Base-by-base conservation (phyloP, 1,140 invertebrate genomes). In the Diabrotica virgifera region DNA sequence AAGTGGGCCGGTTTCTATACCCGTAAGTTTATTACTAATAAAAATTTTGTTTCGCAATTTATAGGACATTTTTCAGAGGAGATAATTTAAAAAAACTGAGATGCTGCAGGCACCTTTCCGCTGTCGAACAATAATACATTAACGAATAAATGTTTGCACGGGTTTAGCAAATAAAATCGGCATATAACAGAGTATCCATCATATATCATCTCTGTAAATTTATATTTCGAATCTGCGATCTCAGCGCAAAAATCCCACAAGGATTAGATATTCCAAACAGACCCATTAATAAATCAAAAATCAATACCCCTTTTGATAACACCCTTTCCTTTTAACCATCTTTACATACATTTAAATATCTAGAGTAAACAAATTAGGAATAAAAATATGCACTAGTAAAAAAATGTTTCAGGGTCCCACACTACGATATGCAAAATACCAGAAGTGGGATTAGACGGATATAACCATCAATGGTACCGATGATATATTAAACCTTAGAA, bases 211-310 rank as follows among this genome's bases (percentile, higher is more conserved):
- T 24, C 24, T 24, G 24, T 24, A 24, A 24, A 24, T 24, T 24
- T 24, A 24, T 24, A 24, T 24, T 24, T 24, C 24, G 24, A 24
- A 24, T 24, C 24, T 24, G 24, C 24, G 4, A 24, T 24, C 24
- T 24, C 24, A 24, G 24, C 24, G 24, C 24, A 52, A 57, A 59
- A 64, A 64, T 64, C 63, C 62, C 63, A 64, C 55, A 64, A 52
- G 55, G 63, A 64, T 64, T 64, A 64, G 63, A 59, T 64, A 64
- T 64, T 64, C 56, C 36, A 64, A 58, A 64, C 11, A 58, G 54
- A 36, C 10, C 40, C 40, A 64, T 64, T 64, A 64, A 64, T 64
- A 64, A 64, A 64, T 64, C 63, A 64, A 64, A 52, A 58, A 64
- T 63, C 62, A 63, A 63, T 63, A 40, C 37, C 24, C 36, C 60